phyloP scores from a whole-genome alignment of 2,888 invertebrate genomes.

The Cristatella mucedo region DNA sequence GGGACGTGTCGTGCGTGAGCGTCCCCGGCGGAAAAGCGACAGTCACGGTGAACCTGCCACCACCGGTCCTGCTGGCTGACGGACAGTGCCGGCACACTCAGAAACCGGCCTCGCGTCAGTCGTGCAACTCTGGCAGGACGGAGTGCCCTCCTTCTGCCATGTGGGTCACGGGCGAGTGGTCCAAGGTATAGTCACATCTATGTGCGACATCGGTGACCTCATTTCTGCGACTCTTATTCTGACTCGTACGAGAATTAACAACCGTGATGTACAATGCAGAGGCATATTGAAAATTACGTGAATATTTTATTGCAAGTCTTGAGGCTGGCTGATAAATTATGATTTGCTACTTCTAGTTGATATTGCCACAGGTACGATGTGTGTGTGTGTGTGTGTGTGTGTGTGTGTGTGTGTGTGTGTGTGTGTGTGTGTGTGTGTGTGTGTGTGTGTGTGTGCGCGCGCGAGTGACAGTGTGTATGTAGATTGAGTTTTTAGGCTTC shows the following conservation, averaged over 20 bases:
- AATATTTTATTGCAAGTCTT: no score
- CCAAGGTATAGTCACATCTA: slow-evolving; percentile 22
- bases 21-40: slow-evolving; percentile 22
- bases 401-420: slow-evolving; percentile 1
- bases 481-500: no score
- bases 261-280: no score
- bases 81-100: slow-evolving; percentile 42
- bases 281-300: no score
- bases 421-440: slow-evolving; percentile 9
- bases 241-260: no score
- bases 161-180: slow-evolving; percentile 27
- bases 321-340: no score
- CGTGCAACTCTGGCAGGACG: slow-evolving; percentile 24
- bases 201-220: no score
- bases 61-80: slow-evolving; percentile 21
- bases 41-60: no score
- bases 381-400: slow-evolving; percentile 2
- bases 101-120: slow-evolving; percentile 26
- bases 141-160: slow-evolving; percentile 22
- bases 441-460: slow-evolving; percentile 5
- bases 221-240: no score
- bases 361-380: no score
- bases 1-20: slow-evolving; percentile 28
- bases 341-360: no score
- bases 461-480: slow-evolving; percentile 10